phyloP scores from a whole-genome alignment of 2,797 vertebrate genomes.

The Petrocephalus sullivani region DNA sequence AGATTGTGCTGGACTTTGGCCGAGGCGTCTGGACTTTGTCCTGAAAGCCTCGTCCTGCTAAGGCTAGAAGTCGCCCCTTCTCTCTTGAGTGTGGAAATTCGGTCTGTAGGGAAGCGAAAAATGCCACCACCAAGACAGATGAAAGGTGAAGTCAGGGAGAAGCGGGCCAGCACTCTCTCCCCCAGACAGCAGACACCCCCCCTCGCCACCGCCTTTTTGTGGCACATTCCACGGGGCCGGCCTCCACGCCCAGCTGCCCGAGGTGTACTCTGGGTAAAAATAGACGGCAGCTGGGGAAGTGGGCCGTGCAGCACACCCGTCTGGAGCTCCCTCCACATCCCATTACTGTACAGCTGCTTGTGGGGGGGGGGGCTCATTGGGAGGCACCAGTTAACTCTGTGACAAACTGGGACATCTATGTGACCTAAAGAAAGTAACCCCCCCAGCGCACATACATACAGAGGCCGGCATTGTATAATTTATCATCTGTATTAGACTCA shows the following conservation, averaged over 20 bases:
- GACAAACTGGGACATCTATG: background rate
- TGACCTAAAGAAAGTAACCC: background rate
- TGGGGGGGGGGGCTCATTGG: slow-evolving; percentile 26
- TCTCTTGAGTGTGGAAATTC: background rate
- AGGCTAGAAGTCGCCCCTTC: background rate
- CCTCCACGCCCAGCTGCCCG: too few relatives aligned
- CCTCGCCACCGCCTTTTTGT: background rate
- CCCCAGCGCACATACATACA: background rate
- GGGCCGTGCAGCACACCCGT: too few relatives aligned
- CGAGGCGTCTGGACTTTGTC: background rate
- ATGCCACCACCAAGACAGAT: background rate
- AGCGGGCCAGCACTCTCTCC: background rate
- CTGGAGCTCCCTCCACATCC: too few relatives aligned
- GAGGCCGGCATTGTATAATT: slow-evolving; percentile 23
- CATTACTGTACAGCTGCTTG: too few relatives aligned
- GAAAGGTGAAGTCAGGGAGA: background rate
- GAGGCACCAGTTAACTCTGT: slow-evolving; percentile 33
- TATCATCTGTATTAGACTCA: background rate
- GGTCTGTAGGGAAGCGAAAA: background rate
- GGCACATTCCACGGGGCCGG: too few relatives aligned
- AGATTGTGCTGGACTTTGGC: background rate
- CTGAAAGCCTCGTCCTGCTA: background rate
- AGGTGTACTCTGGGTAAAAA: too few relatives aligned
- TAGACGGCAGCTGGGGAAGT: too few relatives aligned
- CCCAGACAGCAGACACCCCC: background rate